A percentile compares a stretch with the other conserved stretches of the same genome.
Evolutionary conservation across 2,888 invertebrate species (phyloP).

Genomic region (Hermodice carunculata): DNA sequence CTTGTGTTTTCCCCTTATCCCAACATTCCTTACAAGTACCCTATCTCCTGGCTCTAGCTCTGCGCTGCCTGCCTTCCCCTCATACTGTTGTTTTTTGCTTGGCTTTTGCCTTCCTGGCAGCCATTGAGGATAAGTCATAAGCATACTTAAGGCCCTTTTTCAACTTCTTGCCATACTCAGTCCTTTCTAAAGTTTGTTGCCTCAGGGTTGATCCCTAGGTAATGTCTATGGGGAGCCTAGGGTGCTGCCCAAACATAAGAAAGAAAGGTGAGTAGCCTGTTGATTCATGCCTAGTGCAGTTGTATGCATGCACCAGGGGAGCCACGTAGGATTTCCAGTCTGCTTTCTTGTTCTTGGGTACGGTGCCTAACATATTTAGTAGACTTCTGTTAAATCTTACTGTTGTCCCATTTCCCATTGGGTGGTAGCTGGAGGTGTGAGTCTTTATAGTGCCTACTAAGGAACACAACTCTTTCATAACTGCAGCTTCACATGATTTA

Average conservation of each 20-base stretch:
- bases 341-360: conserved; percentile 17
- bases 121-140: conserved; percentile 6
- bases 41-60: conserved; percentile 20
- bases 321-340: conserved; percentile 23
- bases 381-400: conserved; percentile 33
- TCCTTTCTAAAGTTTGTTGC: background rate
- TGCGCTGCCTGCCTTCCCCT: background rate
- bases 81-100: background rate
- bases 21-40: background rate
- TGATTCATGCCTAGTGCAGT: conserved; percentile 25
- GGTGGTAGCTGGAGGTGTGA: conserved; percentile 31
- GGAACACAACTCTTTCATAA: conserved; percentile 30
- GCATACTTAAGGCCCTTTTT: conserved; percentile 3
- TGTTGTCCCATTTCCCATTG: conserved; percentile 19
- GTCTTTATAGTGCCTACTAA: conserved; percentile 25
- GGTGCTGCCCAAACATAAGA: conserved; percentile 31
- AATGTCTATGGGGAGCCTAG: conserved; percentile 18
- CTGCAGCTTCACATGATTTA: conserved; percentile 23
- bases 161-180: background rate
- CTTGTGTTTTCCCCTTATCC: background rate
- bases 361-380: conserved; percentile 28
- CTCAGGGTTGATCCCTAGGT: background rate
- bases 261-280: conserved; percentile 25
- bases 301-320: conserved; percentile 27
- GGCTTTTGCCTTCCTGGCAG: background rate